Base-by-base conservation (phyloP, 1,140 invertebrate genomes). In the Atopsyche davidsoni region DNA sequence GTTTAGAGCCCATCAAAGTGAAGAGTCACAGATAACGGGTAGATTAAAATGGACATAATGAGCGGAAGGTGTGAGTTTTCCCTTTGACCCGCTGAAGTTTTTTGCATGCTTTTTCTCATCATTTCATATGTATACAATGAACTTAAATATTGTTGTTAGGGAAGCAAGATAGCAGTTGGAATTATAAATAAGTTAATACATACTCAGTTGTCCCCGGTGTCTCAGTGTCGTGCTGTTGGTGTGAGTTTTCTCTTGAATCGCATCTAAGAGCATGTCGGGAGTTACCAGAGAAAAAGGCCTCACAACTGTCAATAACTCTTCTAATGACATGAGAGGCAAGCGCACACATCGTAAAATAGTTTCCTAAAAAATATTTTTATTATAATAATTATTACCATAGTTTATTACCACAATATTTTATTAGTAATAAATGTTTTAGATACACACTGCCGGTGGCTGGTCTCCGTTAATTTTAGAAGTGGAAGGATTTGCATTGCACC, bases 231-330 rank as follows among this genome's bases (percentile, higher is more conserved):
- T 85, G 63, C 84, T 81, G 59, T 82, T 79, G 35, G 80, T 82
- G 62, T 86, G 83, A 22, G 81, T 90, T 59, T 86, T 81, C 56
- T 85, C 80, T 59, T 90, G 82, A 54, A 98, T 96, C 16, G 94
- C 95, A 75, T 98, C 95, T 10, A 99, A 78, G 48, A 99, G 84
- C 60, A 82, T 81, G 70, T 98, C 92, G 1, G 94, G 80, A 22
- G 85, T 83, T 23, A 98, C 81, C 10, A 98, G 77, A 25, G 81
- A 77, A 19, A 89, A 88, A 2, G 88, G 86, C 36, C 96, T 75
- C 2, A 98, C 94, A 44, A 86, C 79, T 44, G 86, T 87, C 36
- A 98, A 71, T 51, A 99, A 72, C 64, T 98, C 90, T 43, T 86
- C 80, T 17, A 95, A 73, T 19, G 78, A 81, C 80, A 99, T 92